Evolutionary conservation across 2,888 invertebrate species (phyloP), one percentile per base, ranked within the genome.

Genomic region (Labia minor): DNA sequence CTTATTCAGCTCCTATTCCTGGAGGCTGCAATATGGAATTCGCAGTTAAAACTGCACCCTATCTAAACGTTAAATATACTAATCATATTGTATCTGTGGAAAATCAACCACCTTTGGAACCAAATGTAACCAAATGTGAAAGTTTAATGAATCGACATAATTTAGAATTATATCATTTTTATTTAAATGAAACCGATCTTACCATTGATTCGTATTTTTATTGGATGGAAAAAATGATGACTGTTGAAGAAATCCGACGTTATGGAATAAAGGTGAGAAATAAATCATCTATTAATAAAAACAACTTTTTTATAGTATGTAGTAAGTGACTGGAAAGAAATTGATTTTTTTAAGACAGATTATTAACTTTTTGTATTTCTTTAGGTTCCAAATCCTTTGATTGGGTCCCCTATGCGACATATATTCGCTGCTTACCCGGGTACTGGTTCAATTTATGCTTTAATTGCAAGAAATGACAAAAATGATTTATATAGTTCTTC

Each of bases 21-120:
- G 91, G 91, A 49, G 90, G 88, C 18, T 90, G 90, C 74, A 90
- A 88, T 73, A 81, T 86, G 81, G 87, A 86, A 72, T 85, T 85
- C 71, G 76, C 83, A 61, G 74, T 83, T 16, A 78, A 82, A 70
- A 80, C 82, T 70, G 82, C 86, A 8, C 88, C 90, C 0, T 87
- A 80, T 73, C 80, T 86, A 73, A 76, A 76, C 65, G 70, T 85
- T 20, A 70, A 68, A 1, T 75, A 78, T 66, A 76, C 74, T 63
- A 71, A 78, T 71, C 70, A 78, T 19, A 74, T 81, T 64, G 78
- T 87, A 6, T 75, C 74, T 16, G 81, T 89, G 1, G 82, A 84
- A 65, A 77, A 75, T 68, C 78, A 79, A 67, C 75, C 75, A 69
- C 62, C 67, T 33, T 33, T 33, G 14, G 68, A 67, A 26, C 37